These are phyloP conservation scores for Steinernema khuongi DNA, from an alignment of 1,140 invertebrate species.

Conservation along the genomic window DNA sequence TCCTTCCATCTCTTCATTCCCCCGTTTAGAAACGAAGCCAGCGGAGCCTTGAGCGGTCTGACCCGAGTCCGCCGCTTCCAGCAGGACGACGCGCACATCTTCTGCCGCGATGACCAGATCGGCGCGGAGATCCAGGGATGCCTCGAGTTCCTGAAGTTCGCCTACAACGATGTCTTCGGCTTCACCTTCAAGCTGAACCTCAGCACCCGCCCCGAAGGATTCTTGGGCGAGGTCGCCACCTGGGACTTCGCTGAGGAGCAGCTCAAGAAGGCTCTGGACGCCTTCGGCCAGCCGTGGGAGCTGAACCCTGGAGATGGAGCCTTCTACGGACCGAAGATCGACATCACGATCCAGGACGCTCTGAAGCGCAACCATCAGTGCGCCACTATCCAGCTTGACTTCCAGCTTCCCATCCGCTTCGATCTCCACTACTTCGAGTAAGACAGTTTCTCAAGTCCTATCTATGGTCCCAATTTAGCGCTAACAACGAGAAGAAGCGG, in stretches of 20 bases:
- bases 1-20: slow-evolving; percentile 15
- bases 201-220: slow-evolving; percentile 90
- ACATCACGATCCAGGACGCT: slow-evolving; percentile 93
- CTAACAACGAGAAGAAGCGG: slow-evolving; percentile 77
- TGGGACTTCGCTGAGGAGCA: slow-evolving; percentile 79
- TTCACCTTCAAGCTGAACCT: slow-evolving; percentile 86
- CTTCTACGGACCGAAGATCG: slow-evolving; percentile 99
- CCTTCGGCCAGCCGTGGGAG: slow-evolving; percentile 78
- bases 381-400: slow-evolving; percentile 96
- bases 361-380: slow-evolving; percentile 82
- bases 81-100: slow-evolving; percentile 98
- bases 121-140: slow-evolving; percentile 58
- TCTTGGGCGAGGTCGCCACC: slow-evolving; percentile 76
- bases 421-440: slow-evolving; percentile 74
- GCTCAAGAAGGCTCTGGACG: slow-evolving; percentile 72
- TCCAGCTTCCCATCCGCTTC: slow-evolving; percentile 87
- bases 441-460: slow-evolving; percentile 23
- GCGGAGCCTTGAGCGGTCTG: slow-evolving; percentile 86
- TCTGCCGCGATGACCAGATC: slow-evolving; percentile 78
- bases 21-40: slow-evolving; percentile 73
- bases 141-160: slow-evolving; percentile 77
- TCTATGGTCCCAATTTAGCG: slow-evolving; percentile 62
- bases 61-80: slow-evolving; percentile 92
- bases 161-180: slow-evolving; percentile 80
- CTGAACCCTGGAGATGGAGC: slow-evolving; percentile 87